Evolutionary conservation across 2,797 vertebrate genomes (phyloP), one percentile per base, ranked within the genome.

Genomic region (Numenius phaeopus): DNA sequence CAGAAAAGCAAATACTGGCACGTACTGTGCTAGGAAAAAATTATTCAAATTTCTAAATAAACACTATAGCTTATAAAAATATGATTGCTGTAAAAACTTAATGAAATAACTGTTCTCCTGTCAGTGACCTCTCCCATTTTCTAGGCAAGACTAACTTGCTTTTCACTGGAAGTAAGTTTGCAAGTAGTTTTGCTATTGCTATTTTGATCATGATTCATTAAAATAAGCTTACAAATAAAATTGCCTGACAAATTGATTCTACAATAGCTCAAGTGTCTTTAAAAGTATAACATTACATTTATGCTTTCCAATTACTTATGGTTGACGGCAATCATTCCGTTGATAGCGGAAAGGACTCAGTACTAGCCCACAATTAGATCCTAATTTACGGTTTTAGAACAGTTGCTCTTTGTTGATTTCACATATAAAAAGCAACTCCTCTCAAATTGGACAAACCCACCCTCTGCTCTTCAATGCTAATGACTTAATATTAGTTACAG

Each of bases 191-290:
- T 72, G 71, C 57, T 79, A 78, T 50, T 66, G 82, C 46, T 78
- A 78, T 71, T 96, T 90, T 85, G 44, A 78, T 89, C 89, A 85
- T 0, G 0, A 77, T 47, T 80, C 59, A 66, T 70, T 83, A 85
- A 85, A 92, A 87, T 39, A 90, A 2, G 6, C 47, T 89, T 14
- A 52, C 9, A 95, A 94, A 87, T 65, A 96, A 89, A 94, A 78
- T 8, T 65, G 71, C 26, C 40, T 69, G 44, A 93, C 75, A 94
- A 90, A 65, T 5, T 77, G 39, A 82, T 83, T 90, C 52, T 80
- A 70, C 65, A 92, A 77, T 55, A 78, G 80, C 64, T 55, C 62
- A 84, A 87, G 19, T 61, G 22, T 75, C 71, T 87, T 95, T 84
- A 50, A 61, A 67, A 92, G 55, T 59, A n/a, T 39, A 83, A 70